Evolutionary conservation across 1,140 invertebrate genomes (phyloP).

Genomic region (Saccostrea glomerata): DNA sequence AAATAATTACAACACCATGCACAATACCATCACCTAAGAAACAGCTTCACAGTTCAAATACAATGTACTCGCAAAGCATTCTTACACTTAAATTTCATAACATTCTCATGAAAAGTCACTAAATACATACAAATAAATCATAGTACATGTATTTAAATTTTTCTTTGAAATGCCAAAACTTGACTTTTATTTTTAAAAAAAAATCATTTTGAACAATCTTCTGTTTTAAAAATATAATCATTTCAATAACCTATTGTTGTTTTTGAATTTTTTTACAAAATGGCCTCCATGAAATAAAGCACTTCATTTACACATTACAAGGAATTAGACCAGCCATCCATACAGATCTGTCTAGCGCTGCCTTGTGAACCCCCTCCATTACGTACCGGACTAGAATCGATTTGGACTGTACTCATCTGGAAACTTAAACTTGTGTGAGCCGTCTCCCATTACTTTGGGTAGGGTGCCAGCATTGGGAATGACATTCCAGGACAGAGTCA

Average conservation of each 20-base stretch:
- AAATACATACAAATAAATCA: no score
- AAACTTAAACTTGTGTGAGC: conserved; percentile 92
- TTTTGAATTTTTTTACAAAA: not conserved
- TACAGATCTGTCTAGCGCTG: conserved; percentile 8
- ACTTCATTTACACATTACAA: not conserved
- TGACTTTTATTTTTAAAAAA: no score
- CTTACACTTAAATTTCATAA: not conserved
- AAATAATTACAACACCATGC: not conserved
- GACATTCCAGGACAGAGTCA: conserved; percentile 98
- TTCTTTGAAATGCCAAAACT: no score
- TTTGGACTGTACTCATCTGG: conserved; percentile 87
- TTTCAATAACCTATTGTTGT: no score
- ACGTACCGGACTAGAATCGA: conserved; percentile 49
- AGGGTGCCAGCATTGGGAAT: conserved; percentile 98
- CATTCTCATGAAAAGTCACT: not conserved
- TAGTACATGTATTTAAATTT: no score
- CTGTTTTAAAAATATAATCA: no score
- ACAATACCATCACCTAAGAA: conserved; percentile 7
- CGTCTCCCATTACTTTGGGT: conserved; percentile 90
- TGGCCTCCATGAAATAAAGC: not conserved
- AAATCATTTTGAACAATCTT: no score
- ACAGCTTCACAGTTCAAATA: not conserved
- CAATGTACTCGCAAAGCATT: not conserved
- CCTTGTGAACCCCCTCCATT: not conserved
- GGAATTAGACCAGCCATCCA: not conserved